Percentiles rank a stretch among this genome's conserved stretches.
Evolutionary conservation across 2,113 vertebrate genomes (phyloP).

Genomic region (Abramis brama): DNA sequence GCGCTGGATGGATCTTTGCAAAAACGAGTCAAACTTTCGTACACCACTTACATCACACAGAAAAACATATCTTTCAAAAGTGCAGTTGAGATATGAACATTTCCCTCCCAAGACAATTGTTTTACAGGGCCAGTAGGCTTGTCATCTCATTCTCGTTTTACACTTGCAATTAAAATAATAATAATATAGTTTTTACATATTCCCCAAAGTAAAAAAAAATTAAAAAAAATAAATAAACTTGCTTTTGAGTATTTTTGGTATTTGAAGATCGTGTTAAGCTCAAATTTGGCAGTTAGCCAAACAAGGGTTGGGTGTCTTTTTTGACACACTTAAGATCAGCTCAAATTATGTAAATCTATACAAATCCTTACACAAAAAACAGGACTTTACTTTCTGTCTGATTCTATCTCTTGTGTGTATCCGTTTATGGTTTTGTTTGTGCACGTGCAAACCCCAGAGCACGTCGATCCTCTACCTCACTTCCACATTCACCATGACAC

Average conservation of each 20-base stretch:
- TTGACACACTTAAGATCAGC: not conserved
- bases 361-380: not conserved
- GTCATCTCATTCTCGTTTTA: not conserved
- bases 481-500: constrained; percentile 19
- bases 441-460: constrained; percentile 25
- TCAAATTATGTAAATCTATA: not conserved
- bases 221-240: not conserved
- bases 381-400: not conserved
- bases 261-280: not conserved
- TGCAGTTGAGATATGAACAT: not conserved
- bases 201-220: not conserved
- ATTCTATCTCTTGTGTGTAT: not conserved
- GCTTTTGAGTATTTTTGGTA: not conserved
- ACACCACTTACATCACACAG: constrained; percentile 5
- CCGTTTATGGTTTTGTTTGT: constrained; percentile 23
- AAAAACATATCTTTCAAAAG: not conserved
- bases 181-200: too few species aligned
- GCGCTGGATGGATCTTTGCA: constrained; percentile 27
- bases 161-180: not conserved
- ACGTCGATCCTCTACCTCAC: not conserved
- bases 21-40: constrained; percentile 46
- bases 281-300: constrained; percentile 1
- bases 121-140: too few species aligned
- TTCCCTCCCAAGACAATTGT: not conserved
- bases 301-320: not conserved